Percentiles rank a stretch among this genome's conserved stretches.
Conservation (phyloP, 2,888 invertebrate species). For the Netelia fuscicornis region DNA sequence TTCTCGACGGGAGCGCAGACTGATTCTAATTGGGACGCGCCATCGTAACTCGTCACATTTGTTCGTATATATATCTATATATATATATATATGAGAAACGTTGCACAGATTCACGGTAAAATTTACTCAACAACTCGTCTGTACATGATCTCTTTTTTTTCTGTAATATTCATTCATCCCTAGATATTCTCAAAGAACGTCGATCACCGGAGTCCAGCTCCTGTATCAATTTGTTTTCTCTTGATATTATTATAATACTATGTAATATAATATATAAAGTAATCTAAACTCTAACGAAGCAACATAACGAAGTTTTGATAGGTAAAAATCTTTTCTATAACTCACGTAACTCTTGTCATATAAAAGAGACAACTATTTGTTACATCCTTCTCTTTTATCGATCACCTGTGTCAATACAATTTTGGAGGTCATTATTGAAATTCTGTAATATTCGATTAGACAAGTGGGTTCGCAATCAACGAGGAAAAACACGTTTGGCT, state of each 20-base stretch:
- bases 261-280: conserved; percentile 47
- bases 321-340: conserved; percentile 48
- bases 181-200: conserved; percentile 39
- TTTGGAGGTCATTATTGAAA: neutral
- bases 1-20: conserved; percentile 17
- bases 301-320: conserved; percentile 53
- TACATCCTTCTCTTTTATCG: neutral
- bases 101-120: conserved; percentile 26
- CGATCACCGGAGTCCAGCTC: conserved; percentile 62
- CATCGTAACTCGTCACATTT: conserved; percentile 39
- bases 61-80: conserved; percentile 14
- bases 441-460: neutral
- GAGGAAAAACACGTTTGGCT: neutral
- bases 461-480: neutral
- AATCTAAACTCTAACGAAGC: conserved; percentile 60
- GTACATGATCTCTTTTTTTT: conserved; percentile 43
- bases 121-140: conserved; percentile 46
- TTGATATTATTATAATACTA: conserved; percentile 17
- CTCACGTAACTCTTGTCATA: conserved; percentile 4
- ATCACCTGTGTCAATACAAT: neutral
- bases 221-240: conserved; percentile 37
- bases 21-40: conserved; percentile 61
- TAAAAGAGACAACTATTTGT: neutral
- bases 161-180: conserved; percentile 7
- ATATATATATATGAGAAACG: conserved; percentile 20